Conservation (phyloP, 1,140 invertebrate species). For the Habropoda laboriosa region DNA sequence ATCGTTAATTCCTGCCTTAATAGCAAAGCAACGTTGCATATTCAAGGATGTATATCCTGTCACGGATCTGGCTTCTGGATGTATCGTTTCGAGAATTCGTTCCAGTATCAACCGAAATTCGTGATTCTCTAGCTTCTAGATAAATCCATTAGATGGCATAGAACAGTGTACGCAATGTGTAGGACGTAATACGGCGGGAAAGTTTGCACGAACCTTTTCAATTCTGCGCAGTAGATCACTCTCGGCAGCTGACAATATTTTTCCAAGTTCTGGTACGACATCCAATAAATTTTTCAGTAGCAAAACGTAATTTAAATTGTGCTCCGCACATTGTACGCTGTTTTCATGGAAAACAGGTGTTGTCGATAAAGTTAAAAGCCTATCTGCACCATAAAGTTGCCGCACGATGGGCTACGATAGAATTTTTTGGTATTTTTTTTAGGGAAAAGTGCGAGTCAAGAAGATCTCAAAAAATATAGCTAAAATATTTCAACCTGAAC, state of each 20-base stretch:
- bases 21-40: conserved; percentile 92
- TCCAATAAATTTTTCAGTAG: conserved; percentile 90
- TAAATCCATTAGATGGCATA: too few species aligned
- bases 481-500: conserved; percentile 63
- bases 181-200: not conserved
- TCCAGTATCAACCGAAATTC: conserved; percentile 84
- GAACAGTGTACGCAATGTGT: not conserved
- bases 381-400: conserved; percentile 85
- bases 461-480: not conserved
- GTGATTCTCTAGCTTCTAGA: conserved; percentile 78
- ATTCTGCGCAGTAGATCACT: conserved; percentile 85
- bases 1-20: conserved; percentile 88
- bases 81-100: conserved; percentile 86
- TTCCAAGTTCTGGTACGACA: conserved; percentile 85
- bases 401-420: conserved; percentile 80
- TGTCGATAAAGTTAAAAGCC: conserved; percentile 84
- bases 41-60: conserved; percentile 86
- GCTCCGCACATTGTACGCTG: conserved; percentile 85
- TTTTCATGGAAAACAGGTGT: conserved; percentile 84
- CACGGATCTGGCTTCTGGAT: conserved; percentile 87
- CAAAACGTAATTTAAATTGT: conserved; percentile 90
- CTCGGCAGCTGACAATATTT: conserved; percentile 83
- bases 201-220: conserved; percentile 80
- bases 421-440: not conserved
- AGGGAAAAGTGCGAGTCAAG: too few species aligned